These are phyloP conservation scores for Ctenosaura bakeri DNA, from an alignment of 2,797 vertebrate species.

Conservation along the genomic window DNA sequence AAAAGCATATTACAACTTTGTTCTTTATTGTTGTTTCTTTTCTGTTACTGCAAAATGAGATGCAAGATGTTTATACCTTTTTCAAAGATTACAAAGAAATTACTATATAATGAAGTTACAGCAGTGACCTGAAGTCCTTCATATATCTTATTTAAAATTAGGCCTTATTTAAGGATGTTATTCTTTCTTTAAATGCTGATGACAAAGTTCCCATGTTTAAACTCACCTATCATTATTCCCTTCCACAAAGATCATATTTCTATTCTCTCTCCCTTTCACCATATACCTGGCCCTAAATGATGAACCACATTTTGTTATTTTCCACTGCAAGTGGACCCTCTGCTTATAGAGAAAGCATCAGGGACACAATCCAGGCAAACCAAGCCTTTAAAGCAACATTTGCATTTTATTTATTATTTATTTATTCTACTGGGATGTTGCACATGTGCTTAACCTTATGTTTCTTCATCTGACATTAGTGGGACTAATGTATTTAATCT, in stretches of 20 bases:
- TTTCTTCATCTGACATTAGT: too few relatives aligned
- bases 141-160: slow-evolving; percentile 13
- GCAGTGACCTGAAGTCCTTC: slow-evolving; percentile 45
- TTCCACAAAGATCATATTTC: neutral
- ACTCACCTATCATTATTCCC: neutral
- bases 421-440: neutral
- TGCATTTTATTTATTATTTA: neutral
- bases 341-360: neutral
- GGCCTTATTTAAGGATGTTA: slow-evolving; percentile 37
- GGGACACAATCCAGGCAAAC: too few relatives aligned
- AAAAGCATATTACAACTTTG: slow-evolving; percentile 41
- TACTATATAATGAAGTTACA: accelerated
- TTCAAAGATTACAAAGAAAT: slow-evolving; percentile 29
- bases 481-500: neutral
- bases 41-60: slow-evolving; percentile 52
- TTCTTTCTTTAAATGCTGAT: slow-evolving; percentile 42
- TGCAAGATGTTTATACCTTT: slow-evolving; percentile 31
- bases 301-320: neutral
- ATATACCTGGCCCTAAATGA: neutral
- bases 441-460: too few relatives aligned
- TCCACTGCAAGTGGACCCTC: too few relatives aligned
- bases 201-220: slow-evolving; percentile 38
- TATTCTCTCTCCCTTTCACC: neutral
- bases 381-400: too few relatives aligned
- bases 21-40: slow-evolving; percentile 49